Evolutionary conservation across 2,797 vertebrate species (phyloP).

Genomic region (Yasuhikotakia modesta): DNA sequence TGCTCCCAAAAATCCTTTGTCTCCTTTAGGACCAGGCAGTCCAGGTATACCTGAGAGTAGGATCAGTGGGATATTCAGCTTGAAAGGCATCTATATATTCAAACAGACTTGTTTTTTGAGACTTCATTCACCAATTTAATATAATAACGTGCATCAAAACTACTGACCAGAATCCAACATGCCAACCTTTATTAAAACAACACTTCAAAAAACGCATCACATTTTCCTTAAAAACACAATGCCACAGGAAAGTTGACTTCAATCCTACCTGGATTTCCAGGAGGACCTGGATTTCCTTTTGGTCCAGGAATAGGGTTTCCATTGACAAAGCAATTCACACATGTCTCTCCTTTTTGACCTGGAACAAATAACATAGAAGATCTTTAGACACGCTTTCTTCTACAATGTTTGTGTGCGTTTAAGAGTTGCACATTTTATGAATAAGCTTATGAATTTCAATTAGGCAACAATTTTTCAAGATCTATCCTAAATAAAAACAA

Average conservation of each 20-base stretch:
- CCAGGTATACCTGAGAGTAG: slow-evolving; percentile 76
- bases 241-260: neutral
- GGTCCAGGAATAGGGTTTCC: slow-evolving; percentile 77
- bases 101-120: neutral
- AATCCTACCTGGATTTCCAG: slow-evolving; percentile 75
- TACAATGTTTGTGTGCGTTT: no score
- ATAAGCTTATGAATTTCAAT: no score
- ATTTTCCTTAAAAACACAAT: no score
- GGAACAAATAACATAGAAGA: slow-evolving; percentile 50
- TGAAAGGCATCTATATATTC: neutral
- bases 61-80: neutral
- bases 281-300: slow-evolving; percentile 81
- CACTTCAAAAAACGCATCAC: neutral
- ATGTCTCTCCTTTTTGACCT: slow-evolving; percentile 94
- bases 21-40: slow-evolving; percentile 83
- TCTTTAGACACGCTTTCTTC: neutral
- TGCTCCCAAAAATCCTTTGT: slow-evolving; percentile 82
- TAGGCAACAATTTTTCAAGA: no score
- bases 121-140: no score
- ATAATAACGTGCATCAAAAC: no score
- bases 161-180: no score
- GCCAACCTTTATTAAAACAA: neutral
- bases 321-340: slow-evolving; percentile 84
- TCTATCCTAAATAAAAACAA: neutral
- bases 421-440: no score